These are phyloP conservation scores for Pseudopodoces humilis DNA, from an alignment of 2,113 vertebrate species.

Conservation along the genomic window DNA sequence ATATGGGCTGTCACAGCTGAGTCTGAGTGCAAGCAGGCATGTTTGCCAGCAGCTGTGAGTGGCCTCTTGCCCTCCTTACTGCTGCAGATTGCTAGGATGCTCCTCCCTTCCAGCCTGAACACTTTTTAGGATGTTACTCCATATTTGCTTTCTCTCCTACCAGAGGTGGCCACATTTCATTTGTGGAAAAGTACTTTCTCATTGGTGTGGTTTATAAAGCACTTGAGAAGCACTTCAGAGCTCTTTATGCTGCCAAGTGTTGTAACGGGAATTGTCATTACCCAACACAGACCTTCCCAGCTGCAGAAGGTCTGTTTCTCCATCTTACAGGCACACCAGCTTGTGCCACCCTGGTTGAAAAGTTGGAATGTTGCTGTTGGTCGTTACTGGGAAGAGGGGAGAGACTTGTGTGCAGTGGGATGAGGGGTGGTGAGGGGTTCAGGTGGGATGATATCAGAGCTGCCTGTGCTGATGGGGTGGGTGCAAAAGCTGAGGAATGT, in stretches of 20 bases:
- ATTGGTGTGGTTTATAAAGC: not conserved
- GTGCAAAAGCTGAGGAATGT: not conserved
- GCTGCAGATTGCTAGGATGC: not conserved
- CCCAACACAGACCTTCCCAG: not conserved
- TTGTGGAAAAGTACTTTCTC: not conserved
- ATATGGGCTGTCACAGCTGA: not conserved
- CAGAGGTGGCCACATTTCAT: not conserved
- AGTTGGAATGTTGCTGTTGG: not conserved
- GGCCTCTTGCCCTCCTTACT: not conserved
- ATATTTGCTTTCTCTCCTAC: not conserved
- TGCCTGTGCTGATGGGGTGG: not conserved
- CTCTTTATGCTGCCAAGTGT: not conserved
- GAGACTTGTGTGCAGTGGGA: fast-evolving
- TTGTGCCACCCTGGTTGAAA: not conserved
- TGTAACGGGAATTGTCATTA: not conserved
- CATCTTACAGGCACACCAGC: not conserved
- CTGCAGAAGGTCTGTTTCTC: not conserved
- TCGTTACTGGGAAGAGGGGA: not conserved
- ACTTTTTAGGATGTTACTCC: not conserved
- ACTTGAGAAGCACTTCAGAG: constrained; percentile 15
- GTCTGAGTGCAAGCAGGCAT: not conserved
- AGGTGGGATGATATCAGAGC: not conserved
- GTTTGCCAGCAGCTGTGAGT: not conserved
- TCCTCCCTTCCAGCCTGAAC: not conserved
- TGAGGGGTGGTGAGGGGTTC: not conserved